Conservation (phyloP, 2,797 vertebrate species). For the Euthynnus affinis region DNA sequence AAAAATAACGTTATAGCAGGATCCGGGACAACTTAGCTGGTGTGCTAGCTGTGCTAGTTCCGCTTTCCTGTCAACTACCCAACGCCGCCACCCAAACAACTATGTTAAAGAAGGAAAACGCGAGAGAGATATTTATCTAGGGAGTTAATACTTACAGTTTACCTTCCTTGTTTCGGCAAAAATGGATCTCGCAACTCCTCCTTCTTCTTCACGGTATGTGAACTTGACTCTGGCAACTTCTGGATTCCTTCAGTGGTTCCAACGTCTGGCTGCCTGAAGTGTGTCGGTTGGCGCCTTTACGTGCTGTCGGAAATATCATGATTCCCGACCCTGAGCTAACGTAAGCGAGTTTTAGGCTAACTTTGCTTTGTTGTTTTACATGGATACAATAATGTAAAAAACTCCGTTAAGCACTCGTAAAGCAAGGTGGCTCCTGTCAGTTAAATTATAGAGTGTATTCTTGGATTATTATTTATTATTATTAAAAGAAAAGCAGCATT, state of each 20-base stretch:
- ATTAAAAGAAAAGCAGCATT: too few species aligned
- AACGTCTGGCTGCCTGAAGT: slow-evolving; percentile 20
- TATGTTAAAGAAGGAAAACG: not conserved
- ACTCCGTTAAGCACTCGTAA: too few species aligned
- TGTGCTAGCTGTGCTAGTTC: slow-evolving; percentile 75
- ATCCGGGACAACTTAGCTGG: slow-evolving; percentile 56
- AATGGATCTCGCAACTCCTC: slow-evolving; percentile 61
- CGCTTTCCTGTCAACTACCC: slow-evolving; percentile 70
- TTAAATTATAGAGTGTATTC: too few species aligned
- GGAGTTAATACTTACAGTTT: slow-evolving; percentile 70
- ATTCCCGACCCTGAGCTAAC: not conserved
- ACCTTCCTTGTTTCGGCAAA: slow-evolving; percentile 53
- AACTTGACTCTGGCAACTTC: slow-evolving; percentile 64
- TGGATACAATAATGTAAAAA: not conserved
- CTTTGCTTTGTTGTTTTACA: too few species aligned
- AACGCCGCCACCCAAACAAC: slow-evolving; percentile 45
- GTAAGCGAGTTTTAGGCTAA: too few species aligned
- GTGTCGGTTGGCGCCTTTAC: slow-evolving; percentile 50
- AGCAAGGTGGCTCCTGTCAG: too few species aligned
- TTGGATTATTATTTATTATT: too few species aligned
- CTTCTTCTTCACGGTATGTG: slow-evolving; percentile 67
- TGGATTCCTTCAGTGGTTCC: slow-evolving; percentile 76
- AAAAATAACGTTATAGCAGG: not conserved
- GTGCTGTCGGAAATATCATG: slow-evolving; percentile 24
- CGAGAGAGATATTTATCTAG: slow-evolving; percentile 13